A percentile compares a stretch with the other conserved stretches of the same genome.
phyloP scores from a whole-genome alignment of 1,140 invertebrate genomes.

The Psilanteris sp. region DNA sequence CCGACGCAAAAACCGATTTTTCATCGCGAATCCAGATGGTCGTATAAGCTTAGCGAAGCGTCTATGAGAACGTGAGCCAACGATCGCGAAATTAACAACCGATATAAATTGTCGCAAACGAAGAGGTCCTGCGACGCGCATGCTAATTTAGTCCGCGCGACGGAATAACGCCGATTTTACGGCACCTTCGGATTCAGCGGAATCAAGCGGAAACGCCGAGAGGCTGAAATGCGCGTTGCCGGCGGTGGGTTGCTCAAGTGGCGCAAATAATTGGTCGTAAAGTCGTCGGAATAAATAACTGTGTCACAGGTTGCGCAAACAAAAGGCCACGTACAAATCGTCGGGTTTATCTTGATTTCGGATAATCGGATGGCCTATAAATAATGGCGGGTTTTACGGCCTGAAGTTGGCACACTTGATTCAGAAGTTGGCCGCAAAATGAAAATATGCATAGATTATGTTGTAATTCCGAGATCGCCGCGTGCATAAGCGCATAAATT shows the following conservation, averaged over 20 bases:
- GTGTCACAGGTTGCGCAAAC: not conserved
- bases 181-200: conserved; percentile 62
- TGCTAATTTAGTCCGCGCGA: too few species aligned
- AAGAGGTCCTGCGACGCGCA: too few species aligned
- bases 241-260: not conserved
- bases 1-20: too few species aligned
- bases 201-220: conserved; percentile 1
- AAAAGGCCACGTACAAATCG: not conserved
- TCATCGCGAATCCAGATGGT: too few species aligned
- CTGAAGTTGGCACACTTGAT: not conserved
- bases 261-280: conserved; percentile 2
- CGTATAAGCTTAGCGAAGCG: too few species aligned
- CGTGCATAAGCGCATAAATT: conserved; percentile 21
- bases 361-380: not conserved
- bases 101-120: too few species aligned
- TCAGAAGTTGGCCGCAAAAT: conserved; percentile 4
- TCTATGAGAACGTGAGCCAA: too few species aligned
- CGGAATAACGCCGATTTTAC: conserved; percentile 62
- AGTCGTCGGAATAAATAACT: not conserved
- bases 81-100: too few species aligned
- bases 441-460: conserved; percentile 22
- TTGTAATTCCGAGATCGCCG: conserved; percentile 19
- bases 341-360: not conserved
- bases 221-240: not conserved
- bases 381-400: not conserved